Evolutionary conservation across 2,113 vertebrate species (phyloP).

Genomic region (Aleadryas rufinucha): DNA sequence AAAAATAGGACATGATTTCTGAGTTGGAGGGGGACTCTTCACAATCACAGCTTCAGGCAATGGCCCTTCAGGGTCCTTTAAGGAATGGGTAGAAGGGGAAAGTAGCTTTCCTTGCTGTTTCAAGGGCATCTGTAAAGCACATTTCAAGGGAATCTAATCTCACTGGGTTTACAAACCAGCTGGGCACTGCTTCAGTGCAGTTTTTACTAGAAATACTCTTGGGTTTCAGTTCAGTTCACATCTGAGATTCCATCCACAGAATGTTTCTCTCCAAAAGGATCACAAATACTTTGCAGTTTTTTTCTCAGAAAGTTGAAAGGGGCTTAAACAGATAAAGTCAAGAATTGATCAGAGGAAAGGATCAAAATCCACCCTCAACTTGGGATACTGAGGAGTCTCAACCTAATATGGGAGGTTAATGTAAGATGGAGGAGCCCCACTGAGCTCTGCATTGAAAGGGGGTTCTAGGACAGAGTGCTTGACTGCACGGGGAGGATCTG

Average conservation of each 20-base stretch:
- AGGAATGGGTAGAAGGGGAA: neutral
- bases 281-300: neutral
- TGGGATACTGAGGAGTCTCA: neutral
- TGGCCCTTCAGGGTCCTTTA: neutral
- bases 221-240: neutral
- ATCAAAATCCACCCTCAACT: neutral
- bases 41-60: accelerated
- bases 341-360: neutral
- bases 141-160: neutral
- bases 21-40: neutral
- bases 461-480: neutral
- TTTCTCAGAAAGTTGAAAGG: neutral
- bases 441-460: neutral
- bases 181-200: neutral
- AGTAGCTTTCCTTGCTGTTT: neutral
- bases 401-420: neutral
- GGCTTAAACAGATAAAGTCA: neutral
- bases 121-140: neutral
- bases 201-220: neutral
- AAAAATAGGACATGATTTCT: neutral
- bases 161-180: neutral
- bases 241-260: neutral
- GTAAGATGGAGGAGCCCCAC: neutral
- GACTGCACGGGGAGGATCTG: neutral
- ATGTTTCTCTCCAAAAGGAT: neutral